These are phyloP conservation scores for Danionella dracula DNA, from an alignment of 2,797 vertebrate species.

Conservation along the genomic window DNA sequence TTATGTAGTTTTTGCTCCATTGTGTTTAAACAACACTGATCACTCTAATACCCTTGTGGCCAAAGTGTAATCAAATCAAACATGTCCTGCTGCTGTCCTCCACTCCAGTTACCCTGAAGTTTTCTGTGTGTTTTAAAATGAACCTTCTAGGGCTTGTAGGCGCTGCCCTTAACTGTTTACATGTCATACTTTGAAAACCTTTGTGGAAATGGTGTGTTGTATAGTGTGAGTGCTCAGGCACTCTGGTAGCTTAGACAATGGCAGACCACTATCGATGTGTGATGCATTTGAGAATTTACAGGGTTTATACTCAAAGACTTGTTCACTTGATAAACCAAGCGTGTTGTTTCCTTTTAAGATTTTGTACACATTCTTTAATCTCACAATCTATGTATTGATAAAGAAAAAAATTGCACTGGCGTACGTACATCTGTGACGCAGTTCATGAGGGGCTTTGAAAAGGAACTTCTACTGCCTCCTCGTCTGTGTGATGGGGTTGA, in stretches of 20 bases:
- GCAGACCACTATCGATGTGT: slow-evolving; percentile 1
- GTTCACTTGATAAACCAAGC: not conserved
- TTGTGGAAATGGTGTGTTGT: not conserved
- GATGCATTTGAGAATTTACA: slow-evolving; percentile 9
- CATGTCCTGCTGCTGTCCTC: slow-evolving; percentile 8
- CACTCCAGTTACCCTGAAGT: not conserved
- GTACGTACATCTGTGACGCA: not conserved
- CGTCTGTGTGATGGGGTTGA: slow-evolving; percentile 9
- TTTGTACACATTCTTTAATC: not conserved
- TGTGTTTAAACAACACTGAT: not conserved
- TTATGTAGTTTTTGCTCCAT: not conserved
- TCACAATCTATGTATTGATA: not conserved
- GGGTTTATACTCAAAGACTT: not conserved
- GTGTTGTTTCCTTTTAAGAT: not conserved
- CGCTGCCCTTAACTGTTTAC: slow-evolving; percentile 16
- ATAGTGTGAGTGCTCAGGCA: not conserved
- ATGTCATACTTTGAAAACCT: not conserved
- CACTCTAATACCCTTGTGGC: not conserved
- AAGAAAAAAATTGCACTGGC: not conserved
- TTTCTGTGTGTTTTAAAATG: not conserved
- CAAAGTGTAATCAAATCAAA: not conserved
- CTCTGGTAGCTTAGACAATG: slow-evolving; percentile 3
- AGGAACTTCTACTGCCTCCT: slow-evolving; percentile 4
- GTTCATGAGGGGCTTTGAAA: slow-evolving; percentile 1
- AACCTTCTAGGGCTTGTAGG: not conserved